These are phyloP conservation scores for Machimus rusticus DNA, from an alignment of 2,888 invertebrate genomes.

Conservation along the genomic window DNA sequence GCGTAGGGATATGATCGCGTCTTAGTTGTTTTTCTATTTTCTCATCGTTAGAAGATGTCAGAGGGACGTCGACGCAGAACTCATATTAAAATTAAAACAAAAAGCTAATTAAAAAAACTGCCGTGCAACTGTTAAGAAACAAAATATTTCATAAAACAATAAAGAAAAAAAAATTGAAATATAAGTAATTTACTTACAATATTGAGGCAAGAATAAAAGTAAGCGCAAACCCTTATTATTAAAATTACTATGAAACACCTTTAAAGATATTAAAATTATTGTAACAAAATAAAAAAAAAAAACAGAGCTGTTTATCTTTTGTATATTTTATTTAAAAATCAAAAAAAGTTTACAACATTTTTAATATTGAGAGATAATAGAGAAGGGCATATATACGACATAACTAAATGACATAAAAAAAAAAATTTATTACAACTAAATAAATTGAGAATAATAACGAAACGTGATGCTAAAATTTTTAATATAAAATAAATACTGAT, in stretches of 20 bases:
- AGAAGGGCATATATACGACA: constrained; percentile 24
- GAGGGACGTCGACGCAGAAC: constrained; percentile 13
- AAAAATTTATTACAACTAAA: constrained; percentile 35
- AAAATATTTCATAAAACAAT: constrained; percentile 38
- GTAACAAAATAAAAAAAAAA: not conserved
- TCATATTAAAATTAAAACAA: constrained; percentile 30
- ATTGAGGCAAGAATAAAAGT: constrained; percentile 37
- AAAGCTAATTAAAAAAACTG: constrained; percentile 40
- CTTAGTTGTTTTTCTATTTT: constrained; percentile 27
- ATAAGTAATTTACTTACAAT: constrained; percentile 37
- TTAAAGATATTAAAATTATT: constrained; percentile 34
- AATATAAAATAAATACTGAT: constrained; percentile 38
- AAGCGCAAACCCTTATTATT: constrained; percentile 39
- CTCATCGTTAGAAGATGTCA: constrained; percentile 20
- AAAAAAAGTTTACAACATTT: constrained; percentile 31
- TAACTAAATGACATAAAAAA: constrained; percentile 4
- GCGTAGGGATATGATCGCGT: constrained; percentile 22
- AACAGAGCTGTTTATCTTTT: constrained; percentile 41
- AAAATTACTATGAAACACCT: constrained; percentile 33
- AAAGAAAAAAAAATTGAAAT: constrained; percentile 24
- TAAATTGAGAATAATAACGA: constrained; percentile 36
- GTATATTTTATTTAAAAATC: constrained; percentile 38
- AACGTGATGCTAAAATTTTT: constrained; percentile 37
- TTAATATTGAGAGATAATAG: constrained; percentile 26
- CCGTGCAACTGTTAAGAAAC: constrained; percentile 41